These are phyloP conservation scores for Neodiprion virginianus DNA, from an alignment of 1,140 invertebrate species.

Conservation along the genomic window DNA sequence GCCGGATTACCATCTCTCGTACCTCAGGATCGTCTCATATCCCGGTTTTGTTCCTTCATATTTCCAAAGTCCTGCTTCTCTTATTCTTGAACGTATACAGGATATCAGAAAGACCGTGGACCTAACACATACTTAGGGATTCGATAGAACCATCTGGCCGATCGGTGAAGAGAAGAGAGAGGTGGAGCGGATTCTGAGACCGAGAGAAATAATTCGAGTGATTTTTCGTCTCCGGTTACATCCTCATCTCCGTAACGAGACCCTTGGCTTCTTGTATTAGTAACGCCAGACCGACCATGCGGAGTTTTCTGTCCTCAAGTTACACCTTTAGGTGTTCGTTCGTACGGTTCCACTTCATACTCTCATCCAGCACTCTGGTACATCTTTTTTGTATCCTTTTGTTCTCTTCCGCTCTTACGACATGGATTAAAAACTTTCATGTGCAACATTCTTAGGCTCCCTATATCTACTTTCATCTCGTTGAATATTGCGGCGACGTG, in stretches of 20 bases:
- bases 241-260: conserved; percentile 29
- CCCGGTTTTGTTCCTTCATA: not conserved
- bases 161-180: conserved; percentile 9
- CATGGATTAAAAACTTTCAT: too few species aligned
- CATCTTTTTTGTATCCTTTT: not conserved
- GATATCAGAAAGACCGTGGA: not conserved
- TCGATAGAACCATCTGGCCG: conserved; percentile 21
- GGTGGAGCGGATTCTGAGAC: conserved; percentile 7
- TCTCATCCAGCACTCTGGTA: conserved; percentile 10
- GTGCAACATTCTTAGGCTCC: too few species aligned
- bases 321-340: conserved; percentile 3
- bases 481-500: too few species aligned
- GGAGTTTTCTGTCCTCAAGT: conserved; percentile 24
- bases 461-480: too few species aligned
- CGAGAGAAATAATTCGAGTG: conserved; percentile 29
- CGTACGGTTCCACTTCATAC: conserved; percentile 23
- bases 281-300: conserved; percentile 31
- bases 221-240: conserved; percentile 39
- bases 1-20: conserved; percentile 36
- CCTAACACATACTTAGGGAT: too few species aligned
- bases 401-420: too few species aligned
- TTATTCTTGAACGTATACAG: not conserved
- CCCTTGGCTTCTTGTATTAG: conserved; percentile 34
- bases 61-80: not conserved
- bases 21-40: conserved; percentile 24